A percentile compares a stretch with the other conserved stretches of the same genome.
Evolutionary conservation across 2,113 vertebrate genomes (phyloP).

Genomic region (Phylloscopus trochilus): DNA sequence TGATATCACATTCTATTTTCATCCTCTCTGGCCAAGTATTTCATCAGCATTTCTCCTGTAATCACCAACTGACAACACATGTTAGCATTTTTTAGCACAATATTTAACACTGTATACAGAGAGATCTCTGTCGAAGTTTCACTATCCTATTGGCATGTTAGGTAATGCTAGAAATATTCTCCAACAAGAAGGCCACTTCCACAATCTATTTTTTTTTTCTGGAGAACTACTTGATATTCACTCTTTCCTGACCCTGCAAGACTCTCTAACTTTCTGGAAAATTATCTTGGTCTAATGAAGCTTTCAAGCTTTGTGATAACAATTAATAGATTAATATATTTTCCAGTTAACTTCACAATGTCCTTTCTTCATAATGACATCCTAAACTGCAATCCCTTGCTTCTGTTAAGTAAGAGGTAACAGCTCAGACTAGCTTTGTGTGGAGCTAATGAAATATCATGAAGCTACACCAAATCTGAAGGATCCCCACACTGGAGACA

Average conservation of each 20-base stretch:
- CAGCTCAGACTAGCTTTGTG: background rate
- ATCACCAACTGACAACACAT: slow-evolving; percentile 56
- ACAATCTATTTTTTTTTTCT: background rate
- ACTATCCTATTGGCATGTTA: background rate
- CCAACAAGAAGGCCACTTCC: background rate
- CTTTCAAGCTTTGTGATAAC: background rate
- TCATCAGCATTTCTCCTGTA: slow-evolving; percentile 25
- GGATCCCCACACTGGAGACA: background rate
- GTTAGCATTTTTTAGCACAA: slow-evolving; percentile 41
- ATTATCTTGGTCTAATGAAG: background rate
- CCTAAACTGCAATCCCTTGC: background rate
- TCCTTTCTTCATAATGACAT: background rate
- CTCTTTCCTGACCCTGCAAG: background rate
- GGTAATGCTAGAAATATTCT: background rate
- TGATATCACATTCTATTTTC: slow-evolving; percentile 49
- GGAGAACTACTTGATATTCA: background rate
- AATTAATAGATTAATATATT: background rate
- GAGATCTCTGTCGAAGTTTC: background rate
- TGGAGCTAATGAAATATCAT: background rate
- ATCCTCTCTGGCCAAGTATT: slow-evolving; percentile 25
- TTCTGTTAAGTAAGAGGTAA: background rate
- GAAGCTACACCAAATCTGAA: background rate
- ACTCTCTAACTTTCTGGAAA: background rate
- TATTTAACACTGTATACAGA: background rate
- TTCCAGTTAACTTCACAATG: background rate